Evolutionary conservation across 2,888 invertebrate species (phyloP), one percentile per base, ranked within the genome.

Genomic region (Cephonodes hylas): DNA sequence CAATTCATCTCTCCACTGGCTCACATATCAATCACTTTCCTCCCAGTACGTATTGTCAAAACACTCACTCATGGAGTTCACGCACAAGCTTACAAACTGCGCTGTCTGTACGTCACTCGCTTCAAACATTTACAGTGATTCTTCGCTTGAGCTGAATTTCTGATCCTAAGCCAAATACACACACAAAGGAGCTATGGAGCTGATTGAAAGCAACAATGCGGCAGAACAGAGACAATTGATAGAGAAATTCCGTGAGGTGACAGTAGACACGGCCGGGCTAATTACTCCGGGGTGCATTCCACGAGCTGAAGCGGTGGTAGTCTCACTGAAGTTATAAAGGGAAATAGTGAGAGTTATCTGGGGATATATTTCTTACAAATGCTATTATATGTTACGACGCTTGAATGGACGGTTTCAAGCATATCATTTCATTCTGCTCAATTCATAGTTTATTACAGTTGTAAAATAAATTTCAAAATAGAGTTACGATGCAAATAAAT

Each of bases 221-320:
- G 48, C 44, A 42, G 59, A 42, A 57, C 57, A 56, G 59, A 59
- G 59, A 42, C 59, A 63, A 59, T 63, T 59, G 63, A 59, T 59
- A 59, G 53, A 63, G 61, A 46, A 57, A 62, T 62, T 45, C 63
- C 45, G 48, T 56, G 56, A 64, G 61, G 64, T 59, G 64, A 64
- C 64, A 64, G 44, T 22, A 45, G 62, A 60, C 44, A 59, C 56
- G 53, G 53, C 42, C 42, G n/a, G 42, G 42, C 64, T 61, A 64
- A 64, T 64, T 64, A 64, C 56, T 31, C 25, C 8, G n/a, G 10
- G 44, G 38, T 8, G 5, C 38, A 64, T 59, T 15, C 13, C n/a
- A 53, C 18, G 58, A 31, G 44, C 38, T 13, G 10, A 20, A 20
- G 58, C 60, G 58, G n/a, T 58, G 5, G 48, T 46, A n/a, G 6